Conservation (phyloP, 2,888 invertebrate species). For the Cryptocephalus primarius region DNA sequence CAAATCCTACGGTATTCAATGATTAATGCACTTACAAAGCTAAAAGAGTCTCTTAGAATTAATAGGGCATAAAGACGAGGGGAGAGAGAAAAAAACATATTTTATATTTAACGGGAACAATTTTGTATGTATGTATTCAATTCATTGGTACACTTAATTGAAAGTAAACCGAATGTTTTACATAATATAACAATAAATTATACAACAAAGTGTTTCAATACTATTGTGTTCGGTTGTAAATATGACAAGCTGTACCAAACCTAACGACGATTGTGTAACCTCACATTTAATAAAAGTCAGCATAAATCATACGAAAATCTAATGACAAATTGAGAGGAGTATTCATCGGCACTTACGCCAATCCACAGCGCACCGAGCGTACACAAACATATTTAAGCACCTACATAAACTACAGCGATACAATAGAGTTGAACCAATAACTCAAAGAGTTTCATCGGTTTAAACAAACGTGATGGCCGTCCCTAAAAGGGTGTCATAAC, state of each 20-base stretch:
- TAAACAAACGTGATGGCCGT: no score
- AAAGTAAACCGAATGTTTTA: slow-evolving; percentile 10
- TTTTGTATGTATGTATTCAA: slow-evolving; percentile 10
- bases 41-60: no score
- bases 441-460: no score
- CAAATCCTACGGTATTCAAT: no score
- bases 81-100: neutral
- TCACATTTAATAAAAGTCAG: slow-evolving; percentile 5
- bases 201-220: slow-evolving; percentile 16
- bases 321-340: slow-evolving; percentile 3
- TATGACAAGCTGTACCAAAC: slow-evolving; percentile 16
- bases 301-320: slow-evolving; percentile 5
- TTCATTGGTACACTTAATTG: slow-evolving; percentile 7
- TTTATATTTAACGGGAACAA: slow-evolving; percentile 3
- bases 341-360: neutral
- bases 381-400: no score
- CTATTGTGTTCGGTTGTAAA: slow-evolving; percentile 16
- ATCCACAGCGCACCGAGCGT: no score
- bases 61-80: neutral
- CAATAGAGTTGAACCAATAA: no score
- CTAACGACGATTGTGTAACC: slow-evolving; percentile 9
- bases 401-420: no score
- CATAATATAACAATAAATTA: slow-evolving; percentile 15
- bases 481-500: no score
- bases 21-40: no score